Percentiles rank a stretch among this genome's conserved stretches.
Evolutionary conservation across 2,888 invertebrate genomes (phyloP).

Genomic region (Andrena camellia): DNA sequence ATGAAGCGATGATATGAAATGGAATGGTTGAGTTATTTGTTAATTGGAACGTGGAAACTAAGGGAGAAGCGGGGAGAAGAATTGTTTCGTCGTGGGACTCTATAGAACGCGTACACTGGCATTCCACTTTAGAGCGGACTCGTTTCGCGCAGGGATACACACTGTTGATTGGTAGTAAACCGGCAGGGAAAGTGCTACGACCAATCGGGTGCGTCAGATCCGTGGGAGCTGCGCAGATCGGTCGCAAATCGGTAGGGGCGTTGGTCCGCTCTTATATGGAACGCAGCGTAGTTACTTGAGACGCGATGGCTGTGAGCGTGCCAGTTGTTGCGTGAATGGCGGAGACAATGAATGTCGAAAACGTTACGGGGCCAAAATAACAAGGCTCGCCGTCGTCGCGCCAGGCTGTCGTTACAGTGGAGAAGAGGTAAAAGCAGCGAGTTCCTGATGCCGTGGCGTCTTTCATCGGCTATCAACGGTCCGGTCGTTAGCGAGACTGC

Average conservation of each 20-base stretch:
- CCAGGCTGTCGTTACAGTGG: neutral
- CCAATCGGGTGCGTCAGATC: too few relatives aligned
- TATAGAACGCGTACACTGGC: neutral
- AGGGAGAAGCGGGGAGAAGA: too few relatives aligned
- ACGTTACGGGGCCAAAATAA: neutral
- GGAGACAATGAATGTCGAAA: neutral
- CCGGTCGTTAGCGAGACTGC: conserved; percentile 49
- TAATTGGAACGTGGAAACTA: too few relatives aligned
- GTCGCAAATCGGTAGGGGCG: too few relatives aligned
- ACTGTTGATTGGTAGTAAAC: too few relatives aligned
- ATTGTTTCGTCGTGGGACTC: too few relatives aligned
- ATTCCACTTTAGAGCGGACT: too few relatives aligned
- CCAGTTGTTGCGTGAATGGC: neutral
- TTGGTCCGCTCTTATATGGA: too few relatives aligned
- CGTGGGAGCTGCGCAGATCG: too few relatives aligned
- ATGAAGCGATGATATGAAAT: neutral
- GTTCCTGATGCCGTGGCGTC: conserved; percentile 25
- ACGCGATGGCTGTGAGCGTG: neutral
- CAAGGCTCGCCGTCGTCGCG: neutral
- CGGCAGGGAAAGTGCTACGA: too few relatives aligned
- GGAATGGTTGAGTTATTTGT: too few relatives aligned
- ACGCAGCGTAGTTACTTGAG: neutral
- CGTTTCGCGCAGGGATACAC: too few relatives aligned
- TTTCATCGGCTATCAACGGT: conserved; percentile 55
- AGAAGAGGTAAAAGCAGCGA: conserved; percentile 13